Base-by-base conservation (phyloP, 2,888 invertebrate species). In the Gasteruption jaculator region DNA sequence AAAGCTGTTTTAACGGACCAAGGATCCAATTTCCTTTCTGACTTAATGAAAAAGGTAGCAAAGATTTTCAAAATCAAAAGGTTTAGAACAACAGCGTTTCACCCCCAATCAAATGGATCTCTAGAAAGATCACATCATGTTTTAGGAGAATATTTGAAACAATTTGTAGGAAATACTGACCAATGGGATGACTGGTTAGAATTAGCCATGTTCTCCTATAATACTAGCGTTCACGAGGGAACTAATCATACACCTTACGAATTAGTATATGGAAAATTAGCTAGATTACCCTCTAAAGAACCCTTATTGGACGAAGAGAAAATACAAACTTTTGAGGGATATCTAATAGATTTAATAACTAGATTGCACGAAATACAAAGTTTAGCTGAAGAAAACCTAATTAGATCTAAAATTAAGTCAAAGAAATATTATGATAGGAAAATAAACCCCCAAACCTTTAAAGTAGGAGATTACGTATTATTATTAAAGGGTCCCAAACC, bases 101-200 rank as follows among this genome's bases (percentile, higher is more conserved):
- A 50, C 48, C 15, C 48, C 45, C 0, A 43, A 46, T 8, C 24
- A 43, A 5, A 27, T 34, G 12, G 45, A 45, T 12, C 4, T 49
- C 4, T 33, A 14, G 2, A 29, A 41, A 27, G 48, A 27, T 52
- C 47, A 1, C 55, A 51, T 25, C 45, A 46, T 18, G 42, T 41
- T 1, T 21, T 53, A 1, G 34, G 24, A 1, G 49, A 53, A 46
- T 52, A 48, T 39, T 27, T 50, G 11, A 45, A 49, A 40, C 40
- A 48, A n/a, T 54, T 47, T 20, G 30, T 43, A 2, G 14, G n/a
- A 5, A 34, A 32, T 6, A 41, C 49, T 8, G 1, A 26, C 0
- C 38, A 54, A 14, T 54, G 50, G 50, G 49, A 53, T 12, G 34
- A 45, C 14, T 51, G 51, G 50, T 3, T 52, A 3, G 46, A 50